Evolutionary conservation across 1,140 invertebrate genomes (phyloP).

Genomic region (Atta colombica): DNA sequence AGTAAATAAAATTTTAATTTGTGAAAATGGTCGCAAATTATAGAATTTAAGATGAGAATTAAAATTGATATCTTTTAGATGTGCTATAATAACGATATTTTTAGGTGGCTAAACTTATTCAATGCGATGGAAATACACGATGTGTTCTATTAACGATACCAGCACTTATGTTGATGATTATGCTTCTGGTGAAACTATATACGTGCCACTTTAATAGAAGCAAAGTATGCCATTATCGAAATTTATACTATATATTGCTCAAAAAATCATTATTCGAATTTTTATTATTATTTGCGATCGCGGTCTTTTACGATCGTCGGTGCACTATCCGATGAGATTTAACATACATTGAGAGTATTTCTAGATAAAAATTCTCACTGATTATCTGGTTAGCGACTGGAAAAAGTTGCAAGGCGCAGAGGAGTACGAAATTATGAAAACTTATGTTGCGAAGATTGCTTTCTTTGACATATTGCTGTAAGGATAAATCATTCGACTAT

Average conservation of each 20-base stretch:
- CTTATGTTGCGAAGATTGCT: background rate
- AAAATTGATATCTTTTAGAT: too few relatives aligned
- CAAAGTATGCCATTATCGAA: background rate
- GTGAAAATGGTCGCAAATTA: too few relatives aligned
- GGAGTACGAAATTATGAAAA: constrained; percentile 35
- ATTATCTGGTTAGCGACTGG: background rate
- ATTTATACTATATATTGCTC: background rate
- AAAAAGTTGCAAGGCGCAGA: background rate
- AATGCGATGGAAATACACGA: background rate
- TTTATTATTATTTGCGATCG: background rate
- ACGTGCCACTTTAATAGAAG: background rate
- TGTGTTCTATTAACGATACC: background rate
- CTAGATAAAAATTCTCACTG: constrained; percentile 26
- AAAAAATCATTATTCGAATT: background rate
- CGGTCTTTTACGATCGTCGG: background rate
- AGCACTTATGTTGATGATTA: background rate
- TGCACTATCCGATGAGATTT: background rate
- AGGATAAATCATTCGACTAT: background rate
- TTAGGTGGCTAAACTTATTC: background rate
- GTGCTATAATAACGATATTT: background rate
- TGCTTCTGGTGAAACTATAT: background rate
- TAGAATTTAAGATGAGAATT: too few relatives aligned
- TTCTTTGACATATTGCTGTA: background rate
- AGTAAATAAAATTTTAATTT: too few relatives aligned
- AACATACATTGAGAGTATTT: background rate